Conservation (phyloP, 2,797 vertebrate genomes). For the Pteronotus mesoamericanus region DNA sequence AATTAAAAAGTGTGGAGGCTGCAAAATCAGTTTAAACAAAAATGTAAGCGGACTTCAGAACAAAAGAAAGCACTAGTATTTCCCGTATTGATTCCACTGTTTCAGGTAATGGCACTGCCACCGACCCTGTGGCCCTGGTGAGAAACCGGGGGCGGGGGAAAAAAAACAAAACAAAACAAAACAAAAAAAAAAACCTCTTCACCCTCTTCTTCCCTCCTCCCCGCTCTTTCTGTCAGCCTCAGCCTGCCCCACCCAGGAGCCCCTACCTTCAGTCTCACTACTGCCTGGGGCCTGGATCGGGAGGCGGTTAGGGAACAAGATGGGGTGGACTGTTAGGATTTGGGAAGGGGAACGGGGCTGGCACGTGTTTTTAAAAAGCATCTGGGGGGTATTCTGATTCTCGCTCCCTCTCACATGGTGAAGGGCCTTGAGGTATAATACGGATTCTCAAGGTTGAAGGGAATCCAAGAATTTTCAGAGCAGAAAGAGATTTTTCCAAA, state of each 20-base stretch:
- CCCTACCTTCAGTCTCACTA: background rate
- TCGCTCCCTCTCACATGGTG: background rate
- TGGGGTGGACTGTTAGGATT: background rate
- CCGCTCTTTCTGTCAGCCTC: background rate
- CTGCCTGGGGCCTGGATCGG: background rate
- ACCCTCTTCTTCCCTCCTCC: too few relatives aligned
- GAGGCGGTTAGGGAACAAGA: background rate
- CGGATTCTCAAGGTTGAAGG: background rate
- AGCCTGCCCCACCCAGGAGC: background rate
- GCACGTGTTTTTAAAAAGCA: background rate
- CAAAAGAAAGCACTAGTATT: background rate
- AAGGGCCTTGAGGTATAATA: background rate
- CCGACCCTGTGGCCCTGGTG: too few relatives aligned
- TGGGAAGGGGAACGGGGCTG: background rate
- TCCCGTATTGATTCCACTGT: background rate
- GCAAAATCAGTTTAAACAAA: background rate
- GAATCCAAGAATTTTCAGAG: background rate
- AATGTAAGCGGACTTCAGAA: background rate
- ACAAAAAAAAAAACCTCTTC: too few relatives aligned
- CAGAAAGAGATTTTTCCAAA: background rate
- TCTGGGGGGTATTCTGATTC: background rate
- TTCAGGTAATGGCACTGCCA: background rate
- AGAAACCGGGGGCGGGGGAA: background rate
- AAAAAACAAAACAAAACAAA: too few relatives aligned
- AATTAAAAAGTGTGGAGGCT: background rate